Base-by-base conservation (phyloP, 2,888 invertebrate species). In the Pandemis cinnamomeana region DNA sequence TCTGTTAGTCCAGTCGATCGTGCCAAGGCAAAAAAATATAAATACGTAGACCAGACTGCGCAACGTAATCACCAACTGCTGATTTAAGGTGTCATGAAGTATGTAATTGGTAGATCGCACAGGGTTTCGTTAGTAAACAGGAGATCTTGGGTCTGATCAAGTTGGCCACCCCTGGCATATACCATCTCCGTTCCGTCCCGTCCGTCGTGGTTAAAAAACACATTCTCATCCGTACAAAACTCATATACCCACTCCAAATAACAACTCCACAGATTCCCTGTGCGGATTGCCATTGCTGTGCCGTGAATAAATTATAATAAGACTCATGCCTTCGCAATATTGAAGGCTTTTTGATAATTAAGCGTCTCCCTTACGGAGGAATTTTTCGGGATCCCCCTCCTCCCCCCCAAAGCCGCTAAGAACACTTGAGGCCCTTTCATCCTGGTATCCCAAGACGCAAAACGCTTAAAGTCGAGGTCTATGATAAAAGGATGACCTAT, bases 301-400 rank as follows among this genome's bases (percentile, higher is more conserved):
- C 86, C 85, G 84, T 92, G 92, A 93, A 93, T 93, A 92, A 93
- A 92, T 93, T 91, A 93, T 92, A 90, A 91, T 91, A 91, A 91
- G 90, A 86, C 86, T 84, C 85, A 84, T 87, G 88, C 87, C 89
- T 88, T 88, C 88, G 90, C 89, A 89, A 90, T 92, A 92, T 92
- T 91, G 90, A 89, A 90, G 91, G 89, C 90, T 91, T 90, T 91
- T 89, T 91, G 91, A 92, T 92, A 91, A 91, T 91, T 91, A 91
- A 89, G 85, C 82, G 86, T 76, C 78, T 80, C 79, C 83, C 81
- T 81, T 78, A 71, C 53, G 83, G 80, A 83, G 84, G 86, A 87
- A 89, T 89, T 91, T 90, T 89, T 89, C 86, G 86, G 83, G 85
- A 82, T 82, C 79, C 81, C 82, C 83, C 60, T 60, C 80, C 80